Base-by-base conservation (phyloP, 2,113 vertebrate genomes). In the Lucifuga dentata region DNA sequence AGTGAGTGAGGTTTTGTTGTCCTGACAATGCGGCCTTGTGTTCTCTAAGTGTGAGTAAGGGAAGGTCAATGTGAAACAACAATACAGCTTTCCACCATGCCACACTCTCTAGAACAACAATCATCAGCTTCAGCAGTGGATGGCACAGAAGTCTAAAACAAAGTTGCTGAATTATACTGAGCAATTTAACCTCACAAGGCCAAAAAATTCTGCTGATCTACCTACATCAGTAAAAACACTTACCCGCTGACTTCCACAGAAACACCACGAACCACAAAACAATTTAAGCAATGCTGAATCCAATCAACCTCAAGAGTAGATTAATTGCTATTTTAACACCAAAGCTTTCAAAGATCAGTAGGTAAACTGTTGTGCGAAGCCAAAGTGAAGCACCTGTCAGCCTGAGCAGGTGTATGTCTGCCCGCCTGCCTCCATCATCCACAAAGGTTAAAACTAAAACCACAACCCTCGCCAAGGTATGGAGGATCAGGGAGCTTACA, bases 11-110 rank as follows among this genome's bases (percentile, higher is more conserved):
- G 67, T 55, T 41, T 21, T 51, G 60, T 78, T 55, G 62, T 41
- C 57, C 44, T 55, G 68, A 83, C 86, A 90, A 85, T 78, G 21
- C 69, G 41, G 60, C 57, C 49, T 58, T 85, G 81, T 89, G 65
- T 71, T 66, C 56, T 62, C 39, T 20, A 70, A 63, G 73, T 41
- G 23, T 9, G 24, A 62, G 52, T 17, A 23, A 26, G 44, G 32
- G 41, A 29, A 73, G 86, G 74, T 88, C 77, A 73, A 24, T 13
- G 68, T 67, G 53, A 59, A 80, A 86, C 65, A 76, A 81, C 59
- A 72, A 85, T 76, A 75, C 8, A 4, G 52, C 11, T 24, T 71
- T 77, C 50, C 23, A 51, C 43, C 7, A n/a, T 11, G 55, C 50
- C 17, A 17, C n/a, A 49, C 23, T 48, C 71, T 13, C 69, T 40